A percentile compares a stretch with the other conserved stretches of the same genome.
phyloP scores from a whole-genome alignment of 2,113 vertebrate genomes.

The Climacteris rufus region DNA sequence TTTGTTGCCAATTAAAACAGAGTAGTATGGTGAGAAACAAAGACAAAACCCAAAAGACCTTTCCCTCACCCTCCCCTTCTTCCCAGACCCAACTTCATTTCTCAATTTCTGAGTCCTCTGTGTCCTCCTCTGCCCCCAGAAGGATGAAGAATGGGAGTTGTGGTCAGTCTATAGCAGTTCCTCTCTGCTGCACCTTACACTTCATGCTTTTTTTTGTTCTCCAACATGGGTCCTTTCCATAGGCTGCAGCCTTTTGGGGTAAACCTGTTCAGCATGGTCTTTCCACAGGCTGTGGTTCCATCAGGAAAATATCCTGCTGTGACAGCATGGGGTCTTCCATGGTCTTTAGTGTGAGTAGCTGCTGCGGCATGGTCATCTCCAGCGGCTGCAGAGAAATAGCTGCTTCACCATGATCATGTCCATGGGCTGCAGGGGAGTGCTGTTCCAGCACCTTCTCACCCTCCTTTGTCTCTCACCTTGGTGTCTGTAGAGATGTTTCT shows the following conservation, averaged over 20 bases:
- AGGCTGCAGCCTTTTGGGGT: neutral
- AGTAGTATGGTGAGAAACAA: neutral
- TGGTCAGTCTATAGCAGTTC: neutral
- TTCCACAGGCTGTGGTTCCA: neutral
- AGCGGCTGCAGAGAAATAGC: neutral
- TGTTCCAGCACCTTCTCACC: neutral
- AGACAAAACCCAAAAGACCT: neutral
- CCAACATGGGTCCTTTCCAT: neutral
- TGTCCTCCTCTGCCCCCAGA: neutral
- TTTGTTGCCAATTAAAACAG: neutral
- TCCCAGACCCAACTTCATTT: neutral
- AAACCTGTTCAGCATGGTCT: neutral
- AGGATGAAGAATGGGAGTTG: neutral
- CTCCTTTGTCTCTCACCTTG: neutral
- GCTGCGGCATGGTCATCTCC: neutral
- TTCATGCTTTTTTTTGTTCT: neutral
- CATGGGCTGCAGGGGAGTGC: neutral
- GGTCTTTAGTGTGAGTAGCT: neutral
- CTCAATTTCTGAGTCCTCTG: neutral
- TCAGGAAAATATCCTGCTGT: neutral
- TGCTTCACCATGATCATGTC: neutral
- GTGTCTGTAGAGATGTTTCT: neutral
- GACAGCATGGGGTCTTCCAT: neutral
- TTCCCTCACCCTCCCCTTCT: neutral
- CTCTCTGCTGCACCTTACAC: neutral